Conservation (phyloP, 1,140 invertebrate genomes). For the Drosophila bocki region DNA sequence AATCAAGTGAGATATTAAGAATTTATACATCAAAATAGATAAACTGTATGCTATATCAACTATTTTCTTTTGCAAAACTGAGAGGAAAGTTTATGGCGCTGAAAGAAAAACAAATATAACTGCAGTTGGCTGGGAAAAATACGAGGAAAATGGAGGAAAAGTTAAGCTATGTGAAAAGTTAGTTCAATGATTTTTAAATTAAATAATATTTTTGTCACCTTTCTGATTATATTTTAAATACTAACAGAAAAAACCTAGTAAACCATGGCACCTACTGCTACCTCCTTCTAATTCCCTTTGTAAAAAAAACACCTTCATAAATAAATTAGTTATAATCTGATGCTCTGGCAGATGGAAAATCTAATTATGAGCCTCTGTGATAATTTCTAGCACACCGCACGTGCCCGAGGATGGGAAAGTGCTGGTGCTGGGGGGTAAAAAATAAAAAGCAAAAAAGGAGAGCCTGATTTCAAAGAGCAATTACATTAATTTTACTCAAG, state of each 20-base stretch:
- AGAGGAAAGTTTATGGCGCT: slow-evolving; percentile 2
- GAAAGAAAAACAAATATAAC: background rate
- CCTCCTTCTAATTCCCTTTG: background rate
- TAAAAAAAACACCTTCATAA: slow-evolving; percentile 1
- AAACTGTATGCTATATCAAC: slow-evolving; percentile 23
- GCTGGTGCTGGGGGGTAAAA: background rate
- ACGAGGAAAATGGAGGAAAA: background rate
- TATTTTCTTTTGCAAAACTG: slow-evolving; percentile 10
- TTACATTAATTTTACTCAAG: slow-evolving; percentile 63
- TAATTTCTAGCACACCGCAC: slow-evolving; percentile 19
- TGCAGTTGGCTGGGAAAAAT: background rate
- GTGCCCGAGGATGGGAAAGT: slow-evolving; percentile 7
- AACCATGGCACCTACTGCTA: no score
- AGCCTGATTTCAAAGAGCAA: slow-evolving; percentile 51
- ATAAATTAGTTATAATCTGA: slow-evolving; percentile 17
- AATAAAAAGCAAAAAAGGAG: slow-evolving; percentile 2
- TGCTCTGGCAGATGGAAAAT: slow-evolving; percentile 33
- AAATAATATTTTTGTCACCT: background rate
- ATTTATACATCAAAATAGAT: slow-evolving; percentile 26
- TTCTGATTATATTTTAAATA: background rate
- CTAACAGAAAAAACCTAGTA: background rate
- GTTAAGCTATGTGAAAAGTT: background rate
- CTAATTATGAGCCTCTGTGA: slow-evolving; percentile 41
- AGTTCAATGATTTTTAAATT: background rate
- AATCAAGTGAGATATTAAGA: slow-evolving; percentile 48